Evolutionary conservation across 2,113 vertebrate genomes (phyloP).

Genomic region (Bubalus kerabau): DNA sequence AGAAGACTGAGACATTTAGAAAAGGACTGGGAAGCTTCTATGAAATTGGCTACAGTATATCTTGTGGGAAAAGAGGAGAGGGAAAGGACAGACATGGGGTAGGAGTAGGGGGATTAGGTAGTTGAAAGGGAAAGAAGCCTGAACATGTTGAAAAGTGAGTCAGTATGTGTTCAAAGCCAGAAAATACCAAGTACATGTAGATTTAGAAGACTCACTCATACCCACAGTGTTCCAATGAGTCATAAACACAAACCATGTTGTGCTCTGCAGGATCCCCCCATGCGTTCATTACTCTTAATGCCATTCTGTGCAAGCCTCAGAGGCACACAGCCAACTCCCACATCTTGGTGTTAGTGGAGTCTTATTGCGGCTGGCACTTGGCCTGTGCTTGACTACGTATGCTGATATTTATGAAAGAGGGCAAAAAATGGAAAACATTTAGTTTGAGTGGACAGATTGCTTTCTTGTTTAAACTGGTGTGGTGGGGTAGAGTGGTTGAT

Average conservation of each 20-base stretch:
- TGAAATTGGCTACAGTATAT: neutral
- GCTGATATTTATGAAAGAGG: constrained; percentile 10
- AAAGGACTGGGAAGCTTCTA: neutral
- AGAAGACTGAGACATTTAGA: neutral
- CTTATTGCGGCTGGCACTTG: neutral
- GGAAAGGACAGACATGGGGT: neutral
- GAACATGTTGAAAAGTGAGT: neutral
- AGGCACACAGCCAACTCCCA: constrained; percentile 18
- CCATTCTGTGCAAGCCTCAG: neutral
- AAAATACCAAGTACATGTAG: neutral
- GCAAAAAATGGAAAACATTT: neutral
- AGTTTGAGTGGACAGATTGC: constrained; percentile 24
- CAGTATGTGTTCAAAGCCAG: neutral
- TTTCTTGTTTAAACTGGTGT: neutral
- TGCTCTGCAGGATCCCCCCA: neutral
- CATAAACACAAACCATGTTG: neutral
- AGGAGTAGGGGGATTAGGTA: neutral
- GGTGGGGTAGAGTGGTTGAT: neutral
- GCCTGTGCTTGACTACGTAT: neutral
- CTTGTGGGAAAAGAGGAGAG: neutral
- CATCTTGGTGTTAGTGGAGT: neutral
- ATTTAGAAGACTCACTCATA: neutral
- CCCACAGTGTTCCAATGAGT: neutral
- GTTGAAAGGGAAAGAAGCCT: neutral
- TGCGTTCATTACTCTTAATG: constrained; percentile 25